Evolutionary conservation across 2,888 invertebrate species (phyloP).

Genomic region (Monoplex corrugatus): DNA sequence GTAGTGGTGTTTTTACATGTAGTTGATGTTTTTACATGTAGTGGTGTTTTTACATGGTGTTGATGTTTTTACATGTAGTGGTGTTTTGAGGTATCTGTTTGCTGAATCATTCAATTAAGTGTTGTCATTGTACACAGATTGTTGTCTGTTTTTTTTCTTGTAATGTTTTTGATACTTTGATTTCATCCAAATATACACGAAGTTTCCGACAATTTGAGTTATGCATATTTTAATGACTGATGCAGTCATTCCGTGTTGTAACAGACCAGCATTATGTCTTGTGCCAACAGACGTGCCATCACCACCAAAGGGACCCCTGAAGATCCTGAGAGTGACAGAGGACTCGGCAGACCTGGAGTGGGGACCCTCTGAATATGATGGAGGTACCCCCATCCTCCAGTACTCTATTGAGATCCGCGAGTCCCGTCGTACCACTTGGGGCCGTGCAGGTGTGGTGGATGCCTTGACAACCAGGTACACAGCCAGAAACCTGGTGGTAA

Average conservation of each 20-base stretch:
- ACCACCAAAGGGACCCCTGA: constrained; percentile 83
- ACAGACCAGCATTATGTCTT: neutral
- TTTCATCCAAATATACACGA: too few species aligned
- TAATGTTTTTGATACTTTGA: too few species aligned
- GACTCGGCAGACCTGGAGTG: constrained; percentile 97
- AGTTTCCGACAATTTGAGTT: too few species aligned
- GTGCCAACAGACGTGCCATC: constrained; percentile 72
- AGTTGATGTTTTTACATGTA: too few species aligned
- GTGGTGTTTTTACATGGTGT: too few species aligned
- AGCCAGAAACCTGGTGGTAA: constrained; percentile 94
- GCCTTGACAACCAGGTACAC: constrained; percentile 82
- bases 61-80: too few species aligned
- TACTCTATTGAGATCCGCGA: constrained; percentile 92
- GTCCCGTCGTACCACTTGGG: constrained; percentile 97
- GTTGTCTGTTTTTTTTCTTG: too few species aligned
- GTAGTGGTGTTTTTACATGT: too few species aligned
- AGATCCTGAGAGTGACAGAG: constrained; percentile 96
- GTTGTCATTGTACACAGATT: too few species aligned
- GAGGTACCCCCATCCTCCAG: constrained; percentile 92
- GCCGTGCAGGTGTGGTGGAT: constrained; percentile 84
- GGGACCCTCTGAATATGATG: constrained; percentile 98
- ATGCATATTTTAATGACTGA: too few species aligned
- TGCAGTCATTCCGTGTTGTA: neutral
- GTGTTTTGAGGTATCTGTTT: too few species aligned
- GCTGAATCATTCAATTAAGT: too few species aligned